Evolutionary conservation across 2,113 vertebrate genomes (phyloP).

Genomic region (Passer montanus): DNA sequence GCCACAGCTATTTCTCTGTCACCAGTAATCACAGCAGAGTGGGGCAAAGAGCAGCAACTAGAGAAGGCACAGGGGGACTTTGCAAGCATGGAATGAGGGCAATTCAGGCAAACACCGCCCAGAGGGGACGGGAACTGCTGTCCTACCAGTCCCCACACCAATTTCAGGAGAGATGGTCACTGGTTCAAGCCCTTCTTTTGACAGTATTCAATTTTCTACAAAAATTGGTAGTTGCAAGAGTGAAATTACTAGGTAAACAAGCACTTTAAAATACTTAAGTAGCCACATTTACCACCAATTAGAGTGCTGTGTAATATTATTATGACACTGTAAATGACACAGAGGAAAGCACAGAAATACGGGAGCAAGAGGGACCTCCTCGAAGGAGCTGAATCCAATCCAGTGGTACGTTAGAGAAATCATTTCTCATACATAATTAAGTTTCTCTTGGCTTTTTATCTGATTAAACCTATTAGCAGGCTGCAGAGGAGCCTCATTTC

Average conservation of each 20-base stretch:
- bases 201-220: not conserved
- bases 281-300: not conserved
- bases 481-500: not conserved
- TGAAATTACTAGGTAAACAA: not conserved
- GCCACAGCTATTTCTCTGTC: not conserved
- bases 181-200: not conserved
- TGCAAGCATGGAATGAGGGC: accelerated
- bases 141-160: not conserved
- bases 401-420: not conserved
- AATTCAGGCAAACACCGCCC: not conserved
- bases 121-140: not conserved
- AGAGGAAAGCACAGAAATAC: not conserved
- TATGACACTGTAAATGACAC: accelerated
- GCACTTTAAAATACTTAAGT: not conserved
- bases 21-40: not conserved
- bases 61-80: not conserved
- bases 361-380: not conserved
- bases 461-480: not conserved
- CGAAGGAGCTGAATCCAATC: not conserved
- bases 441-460: not conserved
- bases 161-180: not conserved
- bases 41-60: not conserved
- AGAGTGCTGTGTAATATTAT: not conserved
- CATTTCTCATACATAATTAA: not conserved
- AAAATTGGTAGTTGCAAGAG: not conserved